Percentiles rank a stretch among this genome's conserved stretches.
Evolutionary conservation across 1,140 invertebrate genomes (phyloP).

Genomic region (Drosophila serrata): DNA sequence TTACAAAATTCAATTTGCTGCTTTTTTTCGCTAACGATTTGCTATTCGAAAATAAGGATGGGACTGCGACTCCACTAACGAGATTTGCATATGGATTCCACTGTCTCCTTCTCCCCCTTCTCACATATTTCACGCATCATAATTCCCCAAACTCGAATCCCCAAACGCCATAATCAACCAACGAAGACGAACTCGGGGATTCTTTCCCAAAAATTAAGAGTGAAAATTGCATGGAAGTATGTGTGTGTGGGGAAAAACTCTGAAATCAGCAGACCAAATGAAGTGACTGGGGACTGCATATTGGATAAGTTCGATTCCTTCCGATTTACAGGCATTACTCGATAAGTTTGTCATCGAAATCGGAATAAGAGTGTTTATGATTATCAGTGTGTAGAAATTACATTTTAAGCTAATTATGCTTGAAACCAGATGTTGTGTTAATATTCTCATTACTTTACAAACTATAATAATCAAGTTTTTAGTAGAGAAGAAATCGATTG

Average conservation of each 20-base stretch:
- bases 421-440: background rate
- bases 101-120: background rate
- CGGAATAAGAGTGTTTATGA: background rate
- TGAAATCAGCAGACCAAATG: slow-evolving; percentile 77
- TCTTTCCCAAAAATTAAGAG: slow-evolving; percentile 62
- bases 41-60: slow-evolving; percentile 14
- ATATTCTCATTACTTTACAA: too few relatives aligned
- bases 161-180: slow-evolving; percentile 73
- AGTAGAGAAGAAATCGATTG: too few relatives aligned
- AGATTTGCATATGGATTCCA: slow-evolving; percentile 75
- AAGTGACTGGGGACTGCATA: slow-evolving; percentile 32
- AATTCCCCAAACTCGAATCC: slow-evolving; percentile 79
- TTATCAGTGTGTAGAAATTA: too few relatives aligned
- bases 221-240: slow-evolving; percentile 71
- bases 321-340: background rate
- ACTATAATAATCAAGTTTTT: too few relatives aligned
- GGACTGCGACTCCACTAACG: slow-evolving; percentile 59
- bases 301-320: slow-evolving; percentile 4
- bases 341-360: background rate
- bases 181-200: slow-evolving; percentile 23
- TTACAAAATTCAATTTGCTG: slow-evolving; percentile 72
- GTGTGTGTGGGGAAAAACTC: slow-evolving; percentile 60
- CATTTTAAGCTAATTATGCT: background rate
- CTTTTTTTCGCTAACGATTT: slow-evolving; percentile 61
- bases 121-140: slow-evolving; percentile 63